Conservation (phyloP, 2,113 vertebrate genomes). For the Tetraodon nigroviridis region DNA sequence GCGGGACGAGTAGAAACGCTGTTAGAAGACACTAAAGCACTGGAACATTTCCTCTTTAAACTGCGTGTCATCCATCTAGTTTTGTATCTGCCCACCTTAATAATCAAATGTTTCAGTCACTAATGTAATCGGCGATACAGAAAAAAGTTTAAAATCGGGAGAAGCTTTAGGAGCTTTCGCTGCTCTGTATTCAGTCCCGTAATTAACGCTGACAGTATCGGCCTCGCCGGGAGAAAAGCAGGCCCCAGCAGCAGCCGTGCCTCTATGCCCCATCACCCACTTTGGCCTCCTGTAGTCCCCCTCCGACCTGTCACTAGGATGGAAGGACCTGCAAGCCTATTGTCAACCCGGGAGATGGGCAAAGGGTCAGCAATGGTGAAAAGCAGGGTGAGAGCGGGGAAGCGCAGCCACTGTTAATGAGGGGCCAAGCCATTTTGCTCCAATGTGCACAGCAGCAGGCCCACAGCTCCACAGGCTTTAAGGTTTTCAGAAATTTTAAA, state of each 20-base stretch:
- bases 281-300: constrained; percentile 38
- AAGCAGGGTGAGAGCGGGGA: constrained; percentile 30
- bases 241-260: constrained; percentile 33
- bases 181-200: constrained; percentile 64
- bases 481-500: background rate
- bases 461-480: too few species aligned
- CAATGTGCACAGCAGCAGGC: constrained; percentile 38
- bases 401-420: constrained; percentile 55
- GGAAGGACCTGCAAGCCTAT: constrained; percentile 47
- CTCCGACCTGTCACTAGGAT: constrained; percentile 57
- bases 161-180: constrained; percentile 33
- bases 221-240: constrained; percentile 39
- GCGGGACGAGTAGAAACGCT: constrained; percentile 19
- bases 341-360: constrained; percentile 55
- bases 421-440: constrained; percentile 42
- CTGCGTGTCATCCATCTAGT: too few species aligned
- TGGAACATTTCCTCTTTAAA: too few species aligned
- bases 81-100: too few species aligned
- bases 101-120: too few species aligned
- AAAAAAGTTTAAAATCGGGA: background rate
- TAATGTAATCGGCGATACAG: background rate
- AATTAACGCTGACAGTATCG: constrained; percentile 65
- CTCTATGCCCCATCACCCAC: constrained; percentile 8
- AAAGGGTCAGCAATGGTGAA: constrained; percentile 45
- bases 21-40: background rate